Conservation (phyloP, 2,113 vertebrate genomes). For the Clarias magur region DNA sequence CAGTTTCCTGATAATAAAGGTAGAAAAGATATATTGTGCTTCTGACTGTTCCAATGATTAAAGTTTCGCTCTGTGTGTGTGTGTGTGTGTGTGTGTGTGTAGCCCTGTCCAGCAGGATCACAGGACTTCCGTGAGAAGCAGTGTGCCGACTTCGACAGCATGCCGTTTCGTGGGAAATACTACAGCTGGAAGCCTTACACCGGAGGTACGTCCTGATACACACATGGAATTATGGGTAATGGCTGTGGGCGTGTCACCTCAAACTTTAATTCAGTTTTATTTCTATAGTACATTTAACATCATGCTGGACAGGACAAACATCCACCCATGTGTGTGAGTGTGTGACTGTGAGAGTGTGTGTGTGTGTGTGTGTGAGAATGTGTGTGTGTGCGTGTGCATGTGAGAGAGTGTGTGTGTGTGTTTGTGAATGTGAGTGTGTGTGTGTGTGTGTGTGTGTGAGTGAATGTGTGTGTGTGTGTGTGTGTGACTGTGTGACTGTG, state of each 20-base stretch:
- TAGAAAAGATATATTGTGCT: neutral
- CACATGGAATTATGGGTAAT: neutral
- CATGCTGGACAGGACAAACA: neutral
- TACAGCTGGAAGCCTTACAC: slow-evolving; percentile 99
- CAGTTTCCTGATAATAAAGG: neutral
- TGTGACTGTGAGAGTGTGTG: neutral
- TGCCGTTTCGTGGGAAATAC: slow-evolving; percentile 96
- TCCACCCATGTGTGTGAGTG: neutral
- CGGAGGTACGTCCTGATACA: slow-evolving; percentile 80
- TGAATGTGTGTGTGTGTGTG: neutral
- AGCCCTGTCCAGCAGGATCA: slow-evolving; percentile 86
- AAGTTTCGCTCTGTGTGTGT: neutral
- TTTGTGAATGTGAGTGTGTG: neutral
- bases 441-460: too few relatives aligned
- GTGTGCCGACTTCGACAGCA: slow-evolving; percentile 94
- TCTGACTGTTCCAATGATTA: neutral
- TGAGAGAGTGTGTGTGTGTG: neutral
- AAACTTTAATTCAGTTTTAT: neutral
- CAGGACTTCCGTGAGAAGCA: slow-evolving; percentile 97
- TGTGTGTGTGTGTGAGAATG: neutral
- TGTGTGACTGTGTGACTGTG: too few relatives aligned
- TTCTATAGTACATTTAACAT: neutral
- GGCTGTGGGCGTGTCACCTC: neutral
- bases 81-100: neutral
- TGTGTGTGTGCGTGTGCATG: too few relatives aligned